Conservation (phyloP, 2,113 vertebrate species). For the Steatornis caripensis region DNA sequence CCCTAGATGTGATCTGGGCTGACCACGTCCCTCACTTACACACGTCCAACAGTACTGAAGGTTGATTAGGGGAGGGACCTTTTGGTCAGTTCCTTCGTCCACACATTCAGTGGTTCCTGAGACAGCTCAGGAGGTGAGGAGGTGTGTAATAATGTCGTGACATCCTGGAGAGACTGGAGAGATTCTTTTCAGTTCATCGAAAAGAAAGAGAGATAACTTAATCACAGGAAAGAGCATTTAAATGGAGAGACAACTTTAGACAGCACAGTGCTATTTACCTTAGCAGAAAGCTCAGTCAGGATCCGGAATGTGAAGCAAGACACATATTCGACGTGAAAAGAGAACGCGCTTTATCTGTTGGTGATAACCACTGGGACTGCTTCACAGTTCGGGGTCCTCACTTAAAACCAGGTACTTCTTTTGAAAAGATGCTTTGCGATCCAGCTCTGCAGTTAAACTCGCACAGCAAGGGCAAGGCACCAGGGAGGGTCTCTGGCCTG, state of each 20-base stretch:
- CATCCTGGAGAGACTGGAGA: background rate
- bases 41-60: background rate
- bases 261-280: background rate
- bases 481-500: background rate
- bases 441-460: background rate
- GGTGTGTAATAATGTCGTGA: background rate
- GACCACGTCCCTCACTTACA: background rate
- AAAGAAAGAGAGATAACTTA: background rate
- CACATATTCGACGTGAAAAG: background rate
- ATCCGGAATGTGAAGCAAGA: background rate
- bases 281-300: background rate
- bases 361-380: background rate
- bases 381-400: background rate
- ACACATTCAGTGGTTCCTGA: background rate
- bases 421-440: background rate
- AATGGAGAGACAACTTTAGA: background rate
- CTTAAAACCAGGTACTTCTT: background rate
- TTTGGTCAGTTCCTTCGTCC: background rate
- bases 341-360: background rate
- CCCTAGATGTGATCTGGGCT: background rate
- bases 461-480: background rate
- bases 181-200: background rate
- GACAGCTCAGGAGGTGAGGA: background rate
- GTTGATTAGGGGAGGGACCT: background rate
- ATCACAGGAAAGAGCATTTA: background rate